Conservation (phyloP, 2,797 vertebrate genomes). For the Emys orbicularis region DNA sequence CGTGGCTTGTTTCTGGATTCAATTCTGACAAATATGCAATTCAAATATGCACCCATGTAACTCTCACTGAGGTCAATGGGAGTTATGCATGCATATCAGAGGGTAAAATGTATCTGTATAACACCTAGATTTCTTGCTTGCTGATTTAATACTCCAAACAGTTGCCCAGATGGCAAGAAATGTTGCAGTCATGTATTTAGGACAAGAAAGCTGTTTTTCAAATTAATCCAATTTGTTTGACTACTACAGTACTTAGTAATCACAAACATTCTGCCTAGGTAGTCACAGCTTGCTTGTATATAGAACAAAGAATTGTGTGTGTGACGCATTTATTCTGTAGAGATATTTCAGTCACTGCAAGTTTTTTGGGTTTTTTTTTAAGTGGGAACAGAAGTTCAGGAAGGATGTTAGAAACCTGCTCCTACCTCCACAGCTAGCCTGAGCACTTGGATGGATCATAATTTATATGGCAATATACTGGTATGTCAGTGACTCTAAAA, state of each 20-base stretch:
- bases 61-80: neutral
- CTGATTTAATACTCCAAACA: neutral
- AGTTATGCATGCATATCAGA: neutral
- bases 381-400: neutral
- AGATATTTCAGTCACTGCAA: too few relatives aligned
- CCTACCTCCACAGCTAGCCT: neutral
- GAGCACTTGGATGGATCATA: neutral
- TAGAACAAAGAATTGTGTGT: neutral
- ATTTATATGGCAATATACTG: neutral
- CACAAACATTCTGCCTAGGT: accelerated
- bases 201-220: neutral
- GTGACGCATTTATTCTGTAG: neutral
- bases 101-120: neutral
- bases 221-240: neutral
- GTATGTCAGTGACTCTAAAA: neutral
- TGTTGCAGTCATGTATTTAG: neutral
- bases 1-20: neutral
- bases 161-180: neutral
- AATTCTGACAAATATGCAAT: neutral
- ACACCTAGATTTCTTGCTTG: neutral
- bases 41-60: neutral
- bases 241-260: neutral
- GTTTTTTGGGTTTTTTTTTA: too few relatives aligned
- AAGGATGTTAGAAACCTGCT: neutral
- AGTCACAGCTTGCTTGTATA: neutral